Evolutionary conservation across 2,888 invertebrate genomes (phyloP), one percentile per base, ranked within the genome.

Genomic region (Drosophila anomalata): DNA sequence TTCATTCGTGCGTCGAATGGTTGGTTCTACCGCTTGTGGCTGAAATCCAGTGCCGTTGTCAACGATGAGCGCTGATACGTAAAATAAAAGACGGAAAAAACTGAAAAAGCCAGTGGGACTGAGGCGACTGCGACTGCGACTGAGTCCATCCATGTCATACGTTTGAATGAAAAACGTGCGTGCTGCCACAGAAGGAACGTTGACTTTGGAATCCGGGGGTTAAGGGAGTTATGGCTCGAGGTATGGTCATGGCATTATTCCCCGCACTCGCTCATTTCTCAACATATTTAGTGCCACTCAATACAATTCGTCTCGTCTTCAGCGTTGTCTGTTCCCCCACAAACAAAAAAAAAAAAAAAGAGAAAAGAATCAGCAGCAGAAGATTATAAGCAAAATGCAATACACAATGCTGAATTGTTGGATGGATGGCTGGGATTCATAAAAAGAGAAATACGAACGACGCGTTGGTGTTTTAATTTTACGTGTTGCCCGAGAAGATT

Each of bases 141-240:
- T 70, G 74, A 74, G 82, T 78, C 70, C 77, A 72, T 62, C 61
- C 70, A 60, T 82, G 68, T 73, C 65, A 75, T 79, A 75, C 79
- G 86, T 88, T 88, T 85, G 88, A 88, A 85, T 85, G 76, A 80
- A 80, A 84, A 87, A 84, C 88, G 88, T 90, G 90, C 90, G 90
- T 90, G 90, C 89, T 88, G 90, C 89, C 89, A 90, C 90, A 90
- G 90, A 90, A 90, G 90, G 90, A 90, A 79, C 89, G 87, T 87
- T 90, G 90, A 90, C 90, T 90, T 90, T 90, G 85, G 72, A 77
- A 70, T 73, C 33, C 24, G 33, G 39, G 36, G 52, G 20, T 24
- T 51, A 36, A 63, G 63, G 66, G 66, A 66, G 63, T 66, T 65
- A 50, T 29, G 20, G 22, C 39, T 20, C 29, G 55, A 42, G 58